Base-by-base conservation (phyloP, 2,797 vertebrate species). In the Anabas testudineus region DNA sequence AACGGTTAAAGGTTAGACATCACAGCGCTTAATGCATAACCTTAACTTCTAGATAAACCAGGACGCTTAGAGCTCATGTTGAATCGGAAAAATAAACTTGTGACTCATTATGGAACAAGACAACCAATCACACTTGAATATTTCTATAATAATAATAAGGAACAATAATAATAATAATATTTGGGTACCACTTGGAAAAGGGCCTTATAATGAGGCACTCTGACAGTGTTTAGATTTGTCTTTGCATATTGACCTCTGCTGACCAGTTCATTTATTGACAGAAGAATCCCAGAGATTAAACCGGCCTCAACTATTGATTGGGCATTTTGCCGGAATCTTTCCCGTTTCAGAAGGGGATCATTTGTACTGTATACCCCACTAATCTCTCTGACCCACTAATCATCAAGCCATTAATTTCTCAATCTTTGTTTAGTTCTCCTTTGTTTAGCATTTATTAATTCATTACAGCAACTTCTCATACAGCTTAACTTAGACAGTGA, bases 391-490 rank as follows among this genome's bases (percentile, higher is more conserved):
- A 91, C 91, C 90, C 78, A 73, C 87, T 88, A 89, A 91, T 90
- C 86, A 87, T 86, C 74, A 37, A 78, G 80, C 88, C 85, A 82
- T 87, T 92, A 89, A 82, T 80, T 86, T 74, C 80, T 18, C 82
- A 58, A 74, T 88, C 86, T 90, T 93, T 91, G 88, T 91, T 91
- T 85, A 72, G 84, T 67, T 78, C 67, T 66, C 74, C 78, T 89
- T 92, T 92, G 90, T 91, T 92, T 87, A 51, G 80, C 83, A 62
- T 90, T 90, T 91, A 91, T 89, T 88, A 88, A 91, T 91, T 91
- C 84, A 91, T 90, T 87, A 90, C 70, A 86, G 83, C 84, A 80
- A 90, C 85, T 85, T 86, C 86, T 80, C 81, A 67, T 72, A 89
- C 87, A 74, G 91, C 87, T 91, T 91, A 90, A 85, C 86, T 84